Evolutionary conservation across 2,113 vertebrate genomes (phyloP).

Genomic region (Poeciliopsis occidentalis): DNA sequence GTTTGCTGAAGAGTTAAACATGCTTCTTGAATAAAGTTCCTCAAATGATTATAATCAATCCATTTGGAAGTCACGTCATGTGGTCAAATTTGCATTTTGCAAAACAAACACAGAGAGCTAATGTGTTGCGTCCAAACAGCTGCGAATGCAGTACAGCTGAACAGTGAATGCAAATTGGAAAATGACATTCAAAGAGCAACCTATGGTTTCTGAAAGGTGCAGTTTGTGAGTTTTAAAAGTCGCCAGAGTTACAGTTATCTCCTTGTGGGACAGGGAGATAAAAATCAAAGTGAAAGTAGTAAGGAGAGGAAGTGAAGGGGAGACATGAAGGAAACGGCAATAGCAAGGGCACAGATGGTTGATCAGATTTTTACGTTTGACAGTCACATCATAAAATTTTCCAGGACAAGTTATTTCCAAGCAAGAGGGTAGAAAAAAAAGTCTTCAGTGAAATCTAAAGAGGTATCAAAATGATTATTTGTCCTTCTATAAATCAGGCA

Average conservation of each 20-base stretch:
- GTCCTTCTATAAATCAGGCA: neutral
- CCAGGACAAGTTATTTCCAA: conserved; percentile 17
- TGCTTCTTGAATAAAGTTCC: conserved; percentile 55
- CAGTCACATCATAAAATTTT: conserved; percentile 53
- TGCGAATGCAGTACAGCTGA: conserved; percentile 5
- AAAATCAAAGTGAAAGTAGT: conserved; percentile 41
- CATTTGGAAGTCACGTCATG: conserved; percentile 55
- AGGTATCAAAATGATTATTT: neutral
- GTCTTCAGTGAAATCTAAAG: neutral
- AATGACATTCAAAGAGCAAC: conserved; percentile 6
- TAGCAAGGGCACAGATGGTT: conserved; percentile 43
- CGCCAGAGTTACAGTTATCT: conserved; percentile 30
- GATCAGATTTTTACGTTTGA: conserved; percentile 55
- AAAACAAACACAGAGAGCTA: conserved; percentile 42
- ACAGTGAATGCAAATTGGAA: neutral
- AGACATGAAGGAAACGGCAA: conserved; percentile 39
- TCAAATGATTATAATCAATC: conserved; percentile 56
- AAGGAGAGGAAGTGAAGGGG: conserved; percentile 42
- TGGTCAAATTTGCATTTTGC: conserved; percentile 55
- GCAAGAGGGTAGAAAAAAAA: conserved; percentile 8
- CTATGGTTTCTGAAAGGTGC: conserved; percentile 17
- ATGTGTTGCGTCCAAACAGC: conserved; percentile 49
- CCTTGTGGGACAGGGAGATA: conserved; percentile 45
- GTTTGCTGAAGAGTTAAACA: conserved; percentile 43
- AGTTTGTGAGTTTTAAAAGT: conserved; percentile 37